Conservation (phyloP, 2,888 invertebrate genomes). For the Oxytorus armatus region DNA sequence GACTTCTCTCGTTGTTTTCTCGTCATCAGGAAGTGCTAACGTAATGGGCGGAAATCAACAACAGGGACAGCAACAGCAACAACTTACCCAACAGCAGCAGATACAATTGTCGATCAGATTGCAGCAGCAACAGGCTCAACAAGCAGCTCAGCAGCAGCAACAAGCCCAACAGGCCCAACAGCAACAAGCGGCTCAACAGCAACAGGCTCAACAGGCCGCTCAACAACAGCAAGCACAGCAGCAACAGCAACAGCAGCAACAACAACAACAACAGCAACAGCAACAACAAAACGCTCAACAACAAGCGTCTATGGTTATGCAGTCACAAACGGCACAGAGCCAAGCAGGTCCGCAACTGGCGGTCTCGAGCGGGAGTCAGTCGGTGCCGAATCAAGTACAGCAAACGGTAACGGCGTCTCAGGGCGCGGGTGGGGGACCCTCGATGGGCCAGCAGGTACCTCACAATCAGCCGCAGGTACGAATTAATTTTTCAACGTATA, state of each 20-base stretch:
- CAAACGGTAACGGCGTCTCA: slow-evolving; percentile 81
- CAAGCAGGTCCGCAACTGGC: slow-evolving; percentile 78
- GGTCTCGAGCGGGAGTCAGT: slow-evolving; percentile 79
- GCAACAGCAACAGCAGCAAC: slow-evolving; percentile 74
- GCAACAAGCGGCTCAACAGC: slow-evolving; percentile 74
- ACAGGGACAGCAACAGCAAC: slow-evolving; percentile 80
- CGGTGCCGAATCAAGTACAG: slow-evolving; percentile 80
- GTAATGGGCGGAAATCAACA: slow-evolving; percentile 82
- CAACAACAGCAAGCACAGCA: slow-evolving; percentile 76
- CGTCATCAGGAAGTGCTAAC: slow-evolving; percentile 72
- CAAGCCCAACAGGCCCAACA: slow-evolving; percentile 78
- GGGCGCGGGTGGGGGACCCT: slow-evolving; percentile 75
- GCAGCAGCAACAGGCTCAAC: slow-evolving; percentile 75
- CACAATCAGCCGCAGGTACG: slow-evolving; percentile 78
- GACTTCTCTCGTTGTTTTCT: slow-evolving; percentile 17
- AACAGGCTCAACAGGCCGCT: slow-evolving; percentile 72
- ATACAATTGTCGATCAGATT: slow-evolving; percentile 75
- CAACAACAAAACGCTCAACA: slow-evolving; percentile 80
- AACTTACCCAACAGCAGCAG: slow-evolving; percentile 78
- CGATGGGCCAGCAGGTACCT: slow-evolving; percentile 77
- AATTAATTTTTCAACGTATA: background rate
- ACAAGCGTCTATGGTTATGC: slow-evolving; percentile 81
- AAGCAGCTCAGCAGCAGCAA: slow-evolving; percentile 74
- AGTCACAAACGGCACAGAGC: slow-evolving; percentile 63
- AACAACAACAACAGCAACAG: slow-evolving; percentile 79